Evolutionary conservation across 2,888 invertebrate species (phyloP), one percentile per base, ranked within the genome.

Genomic region (Amblyteles armatorius): DNA sequence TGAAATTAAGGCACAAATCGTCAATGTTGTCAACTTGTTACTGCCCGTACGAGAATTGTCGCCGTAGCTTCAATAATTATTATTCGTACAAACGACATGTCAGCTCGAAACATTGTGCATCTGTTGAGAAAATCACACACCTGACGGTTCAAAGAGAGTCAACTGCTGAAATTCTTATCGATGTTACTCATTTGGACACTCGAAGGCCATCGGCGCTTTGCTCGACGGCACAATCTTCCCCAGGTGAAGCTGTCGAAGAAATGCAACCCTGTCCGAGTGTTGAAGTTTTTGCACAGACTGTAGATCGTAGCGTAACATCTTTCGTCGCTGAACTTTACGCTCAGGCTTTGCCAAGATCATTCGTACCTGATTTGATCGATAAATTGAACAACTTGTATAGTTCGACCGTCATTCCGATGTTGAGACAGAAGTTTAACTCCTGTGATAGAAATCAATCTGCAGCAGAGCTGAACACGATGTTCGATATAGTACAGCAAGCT

Each of bases 41-140:
- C 44, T 87, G 84, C 48, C 69, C 60, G 26, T 72, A 84, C 52
- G 78, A 48, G 19, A 80, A 79, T 50, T 85, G 84, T 69, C 44
- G 7, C 3, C 72, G 76, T 40, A 84, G 63, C 65, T 87, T 85
- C 50, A 78, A 60, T 44, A 74, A 82, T 40, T 65, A 84, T n/a
- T 65, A 87, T 78, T 44, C 40, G n/a, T 87, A 83, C 79, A 82
- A 81, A 77, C 52, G 50, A 50, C 87, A 86, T 50, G n/a, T 67
- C 16, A n/a, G 9, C 7, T 71, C 40, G n/a, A 36, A 76, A 22
- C 76, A 65, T 52, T 36, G 3, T 16, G 29, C 29, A 63, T 33
- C 63, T 3, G 13, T 13, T 6, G 36, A 36, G 36, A 36, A 36
- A 36, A 5, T 36, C 5, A 36, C 36, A 36, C 36, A 36, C 3